These are phyloP conservation scores for Agriopis leucophaearia DNA, from an alignment of 2,888 invertebrate species.

Conservation along the genomic window DNA sequence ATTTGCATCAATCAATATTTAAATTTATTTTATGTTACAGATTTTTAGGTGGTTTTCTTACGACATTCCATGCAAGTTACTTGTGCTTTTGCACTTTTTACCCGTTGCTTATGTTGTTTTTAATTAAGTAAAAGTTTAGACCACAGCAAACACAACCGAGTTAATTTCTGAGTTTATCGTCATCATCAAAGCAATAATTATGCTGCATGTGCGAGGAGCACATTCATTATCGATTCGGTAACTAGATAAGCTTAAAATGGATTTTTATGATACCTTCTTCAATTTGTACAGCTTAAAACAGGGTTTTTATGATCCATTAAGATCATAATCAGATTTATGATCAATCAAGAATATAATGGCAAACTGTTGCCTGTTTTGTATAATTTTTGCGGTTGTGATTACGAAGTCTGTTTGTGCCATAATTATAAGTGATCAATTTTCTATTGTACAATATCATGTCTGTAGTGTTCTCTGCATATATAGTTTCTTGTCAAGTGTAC, in stretches of 20 bases:
- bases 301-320: neutral
- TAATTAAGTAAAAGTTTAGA: constrained; percentile 51
- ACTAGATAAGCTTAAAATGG: neutral
- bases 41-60: constrained; percentile 65
- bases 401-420: constrained; percentile 62
- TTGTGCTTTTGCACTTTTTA: constrained; percentile 64
- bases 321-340: constrained; percentile 1
- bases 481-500: constrained; percentile 68
- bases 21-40: constrained; percentile 57
- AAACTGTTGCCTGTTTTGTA: constrained; percentile 3
- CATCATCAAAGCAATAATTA: neutral
- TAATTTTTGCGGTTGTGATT: constrained; percentile 49
- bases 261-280: neutral
- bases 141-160: constrained; percentile 48
- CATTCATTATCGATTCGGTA: neutral
- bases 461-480: constrained; percentile 65
- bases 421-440: constrained; percentile 63
- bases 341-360: neutral
- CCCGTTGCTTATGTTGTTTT: constrained; percentile 54
- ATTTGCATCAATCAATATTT: constrained; percentile 55
- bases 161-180: neutral
- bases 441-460: constrained; percentile 57
- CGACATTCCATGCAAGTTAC: constrained; percentile 74
- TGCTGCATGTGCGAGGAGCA: neutral
- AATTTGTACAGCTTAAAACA: neutral